Evolutionary conservation across 2,113 vertebrate genomes (phyloP).

Genomic region (Anhinga anhinga): DNA sequence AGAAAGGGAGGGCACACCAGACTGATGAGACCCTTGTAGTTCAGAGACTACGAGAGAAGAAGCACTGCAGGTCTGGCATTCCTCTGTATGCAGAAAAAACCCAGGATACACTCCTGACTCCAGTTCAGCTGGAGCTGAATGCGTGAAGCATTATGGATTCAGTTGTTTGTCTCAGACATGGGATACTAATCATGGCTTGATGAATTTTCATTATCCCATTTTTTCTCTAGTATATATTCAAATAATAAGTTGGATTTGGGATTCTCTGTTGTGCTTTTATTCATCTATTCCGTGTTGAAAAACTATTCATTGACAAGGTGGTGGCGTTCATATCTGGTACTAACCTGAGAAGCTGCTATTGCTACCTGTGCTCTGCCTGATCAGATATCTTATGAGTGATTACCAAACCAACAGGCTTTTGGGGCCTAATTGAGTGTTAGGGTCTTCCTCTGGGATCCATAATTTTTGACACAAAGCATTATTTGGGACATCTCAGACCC

Average conservation of each 20-base stretch:
- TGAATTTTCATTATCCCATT: not conserved
- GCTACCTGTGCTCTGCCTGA: not conserved
- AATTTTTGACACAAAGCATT: not conserved
- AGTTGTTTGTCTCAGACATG: not conserved
- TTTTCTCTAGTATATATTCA: not conserved
- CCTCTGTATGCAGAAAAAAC: not conserved
- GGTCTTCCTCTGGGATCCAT: not conserved
- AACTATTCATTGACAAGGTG: not conserved
- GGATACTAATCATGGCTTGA: not conserved
- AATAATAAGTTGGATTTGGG: not conserved
- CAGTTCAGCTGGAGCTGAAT: not conserved
- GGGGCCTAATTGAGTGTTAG: not conserved
- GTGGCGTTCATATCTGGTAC: rapidly evolving
- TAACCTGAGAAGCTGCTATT: not conserved
- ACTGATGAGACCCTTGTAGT: not conserved
- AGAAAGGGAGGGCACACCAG: not conserved
- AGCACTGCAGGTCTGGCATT: not conserved
- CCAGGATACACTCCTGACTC: not conserved
- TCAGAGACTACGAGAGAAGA: not conserved
- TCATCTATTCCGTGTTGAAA: not conserved
- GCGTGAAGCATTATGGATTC: not conserved
- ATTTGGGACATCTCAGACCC: not conserved
- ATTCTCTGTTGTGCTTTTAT: not conserved
- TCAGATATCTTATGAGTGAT: not conserved
- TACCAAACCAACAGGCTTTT: not conserved